Evolutionary conservation across 1,140 invertebrate species (phyloP), one percentile per base, ranked within the genome.

Genomic region (Lepidurus packardi): DNA sequence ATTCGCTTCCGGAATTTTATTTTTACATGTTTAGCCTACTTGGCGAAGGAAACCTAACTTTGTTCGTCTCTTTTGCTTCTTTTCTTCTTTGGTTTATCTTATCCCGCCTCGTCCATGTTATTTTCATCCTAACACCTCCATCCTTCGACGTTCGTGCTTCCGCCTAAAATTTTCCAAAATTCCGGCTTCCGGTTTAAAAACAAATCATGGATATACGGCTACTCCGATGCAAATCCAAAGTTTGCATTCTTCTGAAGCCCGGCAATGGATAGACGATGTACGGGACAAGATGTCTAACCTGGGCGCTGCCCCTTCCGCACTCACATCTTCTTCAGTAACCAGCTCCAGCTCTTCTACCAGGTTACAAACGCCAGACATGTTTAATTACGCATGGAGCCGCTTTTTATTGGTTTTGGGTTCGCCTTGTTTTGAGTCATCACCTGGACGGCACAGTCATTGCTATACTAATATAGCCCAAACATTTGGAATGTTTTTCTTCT

Each of bases 221-320:
- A 34, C 34, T 34, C 34, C 34, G 34, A 34, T 34, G 34, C 34
- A 34, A 13, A 13, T 21, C 53, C 53, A 65, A 65, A 65, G 53
- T 65, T 21, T 65, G 53, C 53, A 65, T 65, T n/a, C 53, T 21
- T n/a, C 16, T 21, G 53, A 65, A 16, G 53, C 53, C 6, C 53
- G 53, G 53, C 53, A 65, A 65, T 65, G 53, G 53, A 65, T 65
- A 7, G 53, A 65, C 53, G 53, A 65, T 65, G 53, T 65, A 65
- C 53, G 53, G 53, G 53, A 65, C 21, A 65, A 65, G 53, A 65
- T 65, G 53, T 65, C 53, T 65, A 65, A 65, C 53, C 53, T 65
- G 53, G 53, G 53, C 53, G 53, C 16, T 21, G 53, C 21, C 16
- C 53, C 53, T 65, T 65, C 53, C 53, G 21, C 53, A 65, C 53